Percentiles rank a stretch among this genome's conserved stretches.
phyloP scores from a whole-genome alignment of 2,888 invertebrate species.

The Volucella zonaria region DNA sequence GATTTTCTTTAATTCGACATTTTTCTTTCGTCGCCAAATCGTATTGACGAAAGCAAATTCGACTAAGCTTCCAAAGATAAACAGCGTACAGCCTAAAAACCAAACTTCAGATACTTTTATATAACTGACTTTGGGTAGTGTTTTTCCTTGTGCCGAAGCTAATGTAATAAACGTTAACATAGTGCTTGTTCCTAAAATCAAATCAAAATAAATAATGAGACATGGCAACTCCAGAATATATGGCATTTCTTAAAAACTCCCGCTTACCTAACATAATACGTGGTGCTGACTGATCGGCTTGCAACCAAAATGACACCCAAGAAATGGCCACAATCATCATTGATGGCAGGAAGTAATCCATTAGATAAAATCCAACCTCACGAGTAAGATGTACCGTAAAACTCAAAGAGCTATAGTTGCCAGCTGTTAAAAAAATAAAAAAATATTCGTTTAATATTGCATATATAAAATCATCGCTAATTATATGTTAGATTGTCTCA shows the following conservation, averaged over 20 bases:
- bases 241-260: not conserved
- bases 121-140: slow-evolving; percentile 93
- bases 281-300: slow-evolving; percentile 92
- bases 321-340: slow-evolving; percentile 93
- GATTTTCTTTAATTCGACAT: slow-evolving; percentile 81
- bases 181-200: slow-evolving; percentile 87
- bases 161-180: slow-evolving; percentile 94
- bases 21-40: slow-evolving; percentile 90
- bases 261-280: slow-evolving; percentile 89
- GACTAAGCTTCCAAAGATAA: slow-evolving; percentile 92
- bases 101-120: slow-evolving; percentile 95
- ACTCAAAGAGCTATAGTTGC: slow-evolving; percentile 91
- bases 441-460: not conserved
- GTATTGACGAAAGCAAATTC: slow-evolving; percentile 95
- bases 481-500: slow-evolving; percentile 5
- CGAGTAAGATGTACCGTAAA: slow-evolving; percentile 91
- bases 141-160: slow-evolving; percentile 92
- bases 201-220: not conserved
- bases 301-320: slow-evolving; percentile 95
- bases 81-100: slow-evolving; percentile 93
- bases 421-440: slow-evolving; percentile 85
- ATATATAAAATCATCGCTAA: slow-evolving; percentile 19
- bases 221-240: not conserved
- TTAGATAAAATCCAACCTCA: slow-evolving; percentile 93
- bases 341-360: slow-evolving; percentile 94